A percentile compares a stretch with the other conserved stretches of the same genome.
phyloP scores from a whole-genome alignment of 2,113 vertebrate species.

The Dromaius novaehollandiae region DNA sequence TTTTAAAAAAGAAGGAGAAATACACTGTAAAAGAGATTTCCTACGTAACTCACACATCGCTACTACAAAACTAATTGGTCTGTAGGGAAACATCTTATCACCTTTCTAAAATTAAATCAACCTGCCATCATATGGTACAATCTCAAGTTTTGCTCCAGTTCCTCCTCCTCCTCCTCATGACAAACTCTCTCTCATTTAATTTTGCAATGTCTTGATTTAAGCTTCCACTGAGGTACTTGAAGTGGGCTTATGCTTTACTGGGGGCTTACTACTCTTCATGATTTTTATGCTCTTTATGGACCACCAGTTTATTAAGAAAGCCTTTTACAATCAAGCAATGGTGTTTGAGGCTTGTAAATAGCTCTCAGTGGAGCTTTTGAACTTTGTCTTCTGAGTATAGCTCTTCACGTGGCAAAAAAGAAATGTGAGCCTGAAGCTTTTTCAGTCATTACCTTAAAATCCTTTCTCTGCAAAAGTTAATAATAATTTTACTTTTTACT shows the following conservation, averaged over 20 bases:
- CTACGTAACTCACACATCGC: neutral
- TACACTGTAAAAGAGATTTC: neutral
- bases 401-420: neutral
- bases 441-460: slow-evolving; percentile 18
- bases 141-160: neutral
- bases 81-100: neutral
- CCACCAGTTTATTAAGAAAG: neutral
- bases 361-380: neutral
- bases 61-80: neutral
- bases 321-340: neutral
- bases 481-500: neutral
- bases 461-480: neutral
- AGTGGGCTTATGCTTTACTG: neutral
- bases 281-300: slow-evolving; percentile 7
- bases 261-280: neutral
- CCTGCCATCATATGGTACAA: neutral
- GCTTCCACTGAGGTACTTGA: neutral
- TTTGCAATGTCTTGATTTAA: neutral
- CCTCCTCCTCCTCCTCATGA: neutral
- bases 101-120: neutral
- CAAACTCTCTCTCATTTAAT: neutral
- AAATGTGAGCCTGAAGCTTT: neutral
- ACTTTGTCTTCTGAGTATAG: neutral
- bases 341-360: neutral
- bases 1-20: neutral